A percentile compares a stretch with the other conserved stretches of the same genome.
Conservation (phyloP, 1,140 invertebrate species). For the Tetramorium parvispinum region DNA sequence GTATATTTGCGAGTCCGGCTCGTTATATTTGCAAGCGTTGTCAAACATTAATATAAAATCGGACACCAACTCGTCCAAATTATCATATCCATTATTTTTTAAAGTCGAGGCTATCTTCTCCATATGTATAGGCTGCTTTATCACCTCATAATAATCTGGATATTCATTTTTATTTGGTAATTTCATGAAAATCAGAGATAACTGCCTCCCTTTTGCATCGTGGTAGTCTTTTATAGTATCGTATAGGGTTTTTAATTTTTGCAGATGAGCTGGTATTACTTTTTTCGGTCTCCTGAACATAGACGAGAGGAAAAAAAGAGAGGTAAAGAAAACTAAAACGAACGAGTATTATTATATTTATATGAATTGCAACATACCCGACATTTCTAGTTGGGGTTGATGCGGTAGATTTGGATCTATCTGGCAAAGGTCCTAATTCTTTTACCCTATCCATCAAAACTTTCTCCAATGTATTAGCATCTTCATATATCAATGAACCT, state of each 20-base stretch:
- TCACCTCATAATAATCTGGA: constrained; percentile 99
- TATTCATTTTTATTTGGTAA: constrained; percentile 97
- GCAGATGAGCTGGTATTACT: constrained; percentile 87
- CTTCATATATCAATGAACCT: constrained; percentile 97
- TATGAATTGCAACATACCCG: constrained; percentile 75
- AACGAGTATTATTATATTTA: constrained; percentile 36
- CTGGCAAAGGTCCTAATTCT: constrained; percentile 88
- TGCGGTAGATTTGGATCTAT: constrained; percentile 80
- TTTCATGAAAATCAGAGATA: constrained; percentile 97
- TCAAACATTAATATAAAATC: constrained; percentile 99
- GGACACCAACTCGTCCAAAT: constrained; percentile 94
- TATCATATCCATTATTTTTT: constrained; percentile 92
- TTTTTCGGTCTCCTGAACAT: constrained; percentile 84
- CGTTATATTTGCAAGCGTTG: constrained; percentile 99
- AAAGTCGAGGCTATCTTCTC: constrained; percentile 97
- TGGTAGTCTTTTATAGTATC: constrained; percentile 95
- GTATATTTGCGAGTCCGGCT: constrained; percentile 99
- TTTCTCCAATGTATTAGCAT: constrained; percentile 95
- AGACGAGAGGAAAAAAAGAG: background rate
- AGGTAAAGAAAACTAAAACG: constrained; percentile 40
- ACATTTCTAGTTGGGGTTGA: constrained; percentile 81
- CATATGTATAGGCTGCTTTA: constrained; percentile 99
- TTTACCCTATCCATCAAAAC: constrained; percentile 94
- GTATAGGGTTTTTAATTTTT: constrained; percentile 95
- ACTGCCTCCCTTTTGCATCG: constrained; percentile 94